These are phyloP conservation scores for Malacoctenus gilli DNA, from an alignment of 2,797 vertebrate species.

Conservation along the genomic window DNA sequence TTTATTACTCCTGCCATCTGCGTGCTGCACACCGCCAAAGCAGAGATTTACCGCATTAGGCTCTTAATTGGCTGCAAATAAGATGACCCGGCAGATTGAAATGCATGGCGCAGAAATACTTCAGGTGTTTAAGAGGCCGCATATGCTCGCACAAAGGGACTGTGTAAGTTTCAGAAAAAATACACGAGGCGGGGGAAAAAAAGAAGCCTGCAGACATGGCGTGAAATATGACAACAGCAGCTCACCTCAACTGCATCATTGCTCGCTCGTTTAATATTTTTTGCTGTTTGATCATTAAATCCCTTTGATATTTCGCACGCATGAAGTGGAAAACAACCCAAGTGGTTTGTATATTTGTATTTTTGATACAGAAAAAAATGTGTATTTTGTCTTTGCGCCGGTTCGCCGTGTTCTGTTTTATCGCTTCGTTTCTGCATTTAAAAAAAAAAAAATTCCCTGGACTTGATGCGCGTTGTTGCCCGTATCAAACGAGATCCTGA, in stretches of 20 bases:
- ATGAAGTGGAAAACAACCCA: neutral
- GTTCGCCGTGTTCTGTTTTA: conserved; percentile 8
- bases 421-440: neutral
- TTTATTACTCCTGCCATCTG: conserved; percentile 43
- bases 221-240: conserved; percentile 13
- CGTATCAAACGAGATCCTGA: conserved; percentile 18
- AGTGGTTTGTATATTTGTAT: too few species aligned
- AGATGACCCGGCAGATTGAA: conserved; percentile 31
- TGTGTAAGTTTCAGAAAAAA: neutral
- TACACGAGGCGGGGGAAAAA: neutral
- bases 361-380: conserved; percentile 3
- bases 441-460: too few species aligned
- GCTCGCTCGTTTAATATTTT: conserved; percentile 23
- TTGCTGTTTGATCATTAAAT: conserved; percentile 50
- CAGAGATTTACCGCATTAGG: conserved; percentile 56
- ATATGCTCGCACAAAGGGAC: conserved; percentile 23
- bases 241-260: conserved; percentile 11
- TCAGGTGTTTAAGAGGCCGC: conserved; percentile 38
- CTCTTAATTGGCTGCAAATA: conserved; percentile 55
- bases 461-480: conserved; percentile 3
- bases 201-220: neutral
- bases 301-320: conserved; percentile 52
- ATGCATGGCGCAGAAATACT: conserved; percentile 42
- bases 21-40: conserved; percentile 30
- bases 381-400: conserved; percentile 7